A percentile compares a stretch with the other conserved stretches of the same genome.
phyloP scores from a whole-genome alignment of 2,888 invertebrate genomes.

The Meghimatium bilineatum region DNA sequence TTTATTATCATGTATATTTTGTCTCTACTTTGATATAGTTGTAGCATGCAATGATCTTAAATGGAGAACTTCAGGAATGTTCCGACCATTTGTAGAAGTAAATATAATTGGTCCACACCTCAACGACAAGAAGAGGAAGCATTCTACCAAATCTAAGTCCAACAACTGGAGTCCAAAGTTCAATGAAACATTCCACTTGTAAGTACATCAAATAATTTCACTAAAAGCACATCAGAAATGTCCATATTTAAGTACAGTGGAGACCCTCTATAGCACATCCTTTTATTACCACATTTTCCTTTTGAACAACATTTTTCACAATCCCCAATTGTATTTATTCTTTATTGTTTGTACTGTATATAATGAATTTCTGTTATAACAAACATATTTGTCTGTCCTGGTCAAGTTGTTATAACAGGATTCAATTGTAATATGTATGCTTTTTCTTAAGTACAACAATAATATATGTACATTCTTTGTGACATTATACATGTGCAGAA shows the following conservation, averaged over 20 bases:
- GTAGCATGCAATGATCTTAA: slow-evolving; percentile 98
- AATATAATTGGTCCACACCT: slow-evolving; percentile 98
- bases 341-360: too few relatives aligned
- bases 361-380: too few relatives aligned
- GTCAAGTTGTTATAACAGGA: too few relatives aligned
- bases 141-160: slow-evolving; percentile 98
- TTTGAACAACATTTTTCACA: too few relatives aligned
- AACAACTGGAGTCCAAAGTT: slow-evolving; percentile 99
- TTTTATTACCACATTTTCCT: too few relatives aligned
- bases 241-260: slow-evolving; percentile 92
- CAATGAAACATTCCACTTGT: slow-evolving; percentile 99
- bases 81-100: slow-evolving; percentile 98
- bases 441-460: too few relatives aligned
- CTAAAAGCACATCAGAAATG: slow-evolving; percentile 96
- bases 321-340: too few relatives aligned
- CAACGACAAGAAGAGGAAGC: slow-evolving; percentile 97
- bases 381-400: too few relatives aligned
- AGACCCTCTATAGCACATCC: neutral
- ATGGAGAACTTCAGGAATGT: slow-evolving; percentile 98
- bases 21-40: slow-evolving; percentile 81
- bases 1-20: neutral
- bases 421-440: too few relatives aligned
- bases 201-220: slow-evolving; percentile 79
- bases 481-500: too few relatives aligned
- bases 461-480: too few relatives aligned